Evolutionary conservation across 2,113 vertebrate species (phyloP), one percentile per base, ranked within the genome.

Genomic region (Sula dactylatra): DNA sequence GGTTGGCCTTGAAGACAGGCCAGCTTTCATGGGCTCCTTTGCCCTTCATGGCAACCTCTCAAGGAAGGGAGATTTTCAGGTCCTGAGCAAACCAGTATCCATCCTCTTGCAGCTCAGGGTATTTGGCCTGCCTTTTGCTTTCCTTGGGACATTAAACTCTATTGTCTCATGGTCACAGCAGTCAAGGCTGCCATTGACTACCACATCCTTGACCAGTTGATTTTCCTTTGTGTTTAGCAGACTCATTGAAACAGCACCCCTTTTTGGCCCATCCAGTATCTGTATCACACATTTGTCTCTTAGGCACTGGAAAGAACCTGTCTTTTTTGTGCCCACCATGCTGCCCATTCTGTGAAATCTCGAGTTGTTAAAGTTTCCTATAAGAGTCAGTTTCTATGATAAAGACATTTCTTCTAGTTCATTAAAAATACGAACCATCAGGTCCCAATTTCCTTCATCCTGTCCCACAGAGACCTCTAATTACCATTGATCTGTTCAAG

Each of bases 131-230:
- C 6, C 5, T 40, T 90, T 72, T 78, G 18, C 7, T 64, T 56
- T 88, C 64, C 31, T 82, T 9, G 44, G 17, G 13, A n/a, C 2
- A 2, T 64, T 62, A 81, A 84, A 62, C 3, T 21, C 65, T 58
- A 13, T 12, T 36, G 16, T 55, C 10, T 70, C 34, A 34, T 9
- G 13, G 32, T 61, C 50, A 70, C 21, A 91, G n/a, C 19, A 73
- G 16, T 12, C 21, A 82, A 70, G 34, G 10, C 24, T 70, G 6
- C 8, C 17, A 14, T 3, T 76, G 56, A 36, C 38, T 65, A 49
- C 18, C 3, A 36, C 0, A 4, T 49, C 20, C 11, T 56, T 71
- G 29, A 2, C 3, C 11, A 61, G 10, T 32, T 64, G 3, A 49
- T 62, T 54, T 58, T 55, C 24, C 8, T 55, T 86, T 79, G 36